A percentile compares a stretch with the other conserved stretches of the same genome.
These are phyloP conservation scores for Lapara coniferarum DNA, from an alignment of 2,888 invertebrate genomes.

Conservation along the genomic window DNA sequence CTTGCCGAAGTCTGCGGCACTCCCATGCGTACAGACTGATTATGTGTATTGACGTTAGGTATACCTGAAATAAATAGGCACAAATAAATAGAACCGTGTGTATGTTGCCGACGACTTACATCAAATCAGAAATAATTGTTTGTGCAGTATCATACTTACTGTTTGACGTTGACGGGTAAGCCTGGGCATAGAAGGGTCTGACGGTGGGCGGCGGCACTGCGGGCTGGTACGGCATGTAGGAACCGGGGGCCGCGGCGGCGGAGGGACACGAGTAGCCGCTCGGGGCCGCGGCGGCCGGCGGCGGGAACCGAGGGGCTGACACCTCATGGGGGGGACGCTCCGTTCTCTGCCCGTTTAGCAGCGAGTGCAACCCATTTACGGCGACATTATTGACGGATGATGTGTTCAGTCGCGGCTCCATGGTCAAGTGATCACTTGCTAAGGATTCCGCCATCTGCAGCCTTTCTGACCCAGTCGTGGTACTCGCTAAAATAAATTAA, in stretches of 20 bases:
- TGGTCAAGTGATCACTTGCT: neutral
- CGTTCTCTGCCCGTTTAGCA: neutral
- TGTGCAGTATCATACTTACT: neutral
- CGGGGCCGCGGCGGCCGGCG: no score
- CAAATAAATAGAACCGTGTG: neutral
- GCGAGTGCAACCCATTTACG: neutral
- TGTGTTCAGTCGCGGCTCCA: neutral
- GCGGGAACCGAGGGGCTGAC: neutral
- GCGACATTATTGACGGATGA: neutral
- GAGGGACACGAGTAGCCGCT: neutral
- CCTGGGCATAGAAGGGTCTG: conserved; percentile 2
- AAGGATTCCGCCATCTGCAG: neutral
- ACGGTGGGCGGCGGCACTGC: conserved; percentile 13
- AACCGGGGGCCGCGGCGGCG: neutral
- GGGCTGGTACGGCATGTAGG: conserved; percentile 18
- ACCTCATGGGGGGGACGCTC: neutral
- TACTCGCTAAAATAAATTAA: neutral
- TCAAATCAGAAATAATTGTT: no score
- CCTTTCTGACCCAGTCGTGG: neutral
- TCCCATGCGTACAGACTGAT: neutral
- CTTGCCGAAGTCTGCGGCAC: neutral
- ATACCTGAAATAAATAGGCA: neutral
- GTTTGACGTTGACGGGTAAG: neutral
- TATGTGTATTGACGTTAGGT: neutral
- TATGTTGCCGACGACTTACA: no score